Base-by-base conservation (phyloP, 2,113 vertebrate species). In the Tor tambroides region DNA sequence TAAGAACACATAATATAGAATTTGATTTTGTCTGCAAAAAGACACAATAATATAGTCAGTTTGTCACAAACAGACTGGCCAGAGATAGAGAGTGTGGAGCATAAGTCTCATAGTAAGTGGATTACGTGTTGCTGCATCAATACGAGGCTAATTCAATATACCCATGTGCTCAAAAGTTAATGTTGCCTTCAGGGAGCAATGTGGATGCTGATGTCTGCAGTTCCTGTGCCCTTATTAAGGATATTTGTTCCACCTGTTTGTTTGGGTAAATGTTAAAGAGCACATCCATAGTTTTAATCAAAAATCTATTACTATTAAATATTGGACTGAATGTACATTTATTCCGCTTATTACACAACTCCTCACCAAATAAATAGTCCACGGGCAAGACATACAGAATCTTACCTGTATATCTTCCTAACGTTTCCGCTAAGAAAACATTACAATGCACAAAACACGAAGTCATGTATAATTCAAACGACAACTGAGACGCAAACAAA, bases 101-200 rank as follows among this genome's bases (percentile, higher is more conserved):
- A 38, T 69, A 59, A 54, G 77, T 80, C 38, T 81, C 46, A 2
- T 28, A 19, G 77, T 86, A 86, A 86, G 32, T 21, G 28, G 38
- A 86, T 86, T 80, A 61, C 32, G 35, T 56, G 49, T 43, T 72
- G 35, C 28, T 11, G 77, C 26, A 80, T 86, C 85, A 82, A 74
- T 23, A 81, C 15, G 51, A 41, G 28, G 10, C 8, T 86, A 81
- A 86, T 74, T 81, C 65, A 81, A 86, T 86, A 54, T n/a, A 59
- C 65, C 6, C 67, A 43, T 80, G 78, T 41, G 46, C 81, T 80
- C 35, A 74, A 86, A 86, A 72, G 85, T 80, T 86, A 86, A 86
- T 74, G 78, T 74, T 81, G 78, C 85, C 85, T 72, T 81, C 67
- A 43, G 78, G 85, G 77, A 19, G 35, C 32, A 74, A 30, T 71